These are phyloP conservation scores for Planococcus citri DNA, from an alignment of 1,140 invertebrate genomes.

Conservation along the genomic window DNA sequence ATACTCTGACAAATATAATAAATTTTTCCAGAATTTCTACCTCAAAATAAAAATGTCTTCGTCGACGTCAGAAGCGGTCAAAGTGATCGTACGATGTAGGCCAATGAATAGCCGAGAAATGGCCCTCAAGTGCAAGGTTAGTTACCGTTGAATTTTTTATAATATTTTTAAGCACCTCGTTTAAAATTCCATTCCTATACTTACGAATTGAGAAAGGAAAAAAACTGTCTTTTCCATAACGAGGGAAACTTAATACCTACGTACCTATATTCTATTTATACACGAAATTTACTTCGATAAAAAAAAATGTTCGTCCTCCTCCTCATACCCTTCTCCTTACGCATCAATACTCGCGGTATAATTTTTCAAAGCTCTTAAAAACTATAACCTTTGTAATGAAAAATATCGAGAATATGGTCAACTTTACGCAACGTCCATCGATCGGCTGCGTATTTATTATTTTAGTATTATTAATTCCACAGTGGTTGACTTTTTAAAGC, in stretches of 20 bases:
- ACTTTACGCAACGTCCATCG: not conserved
- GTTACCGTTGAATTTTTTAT: slow-evolving; percentile 9
- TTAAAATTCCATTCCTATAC: too few relatives aligned
- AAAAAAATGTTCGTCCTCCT: too few relatives aligned
- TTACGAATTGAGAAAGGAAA: too few relatives aligned
- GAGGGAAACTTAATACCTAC: too few relatives aligned
- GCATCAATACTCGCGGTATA: too few relatives aligned
- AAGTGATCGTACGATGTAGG: slow-evolving; percentile 81
- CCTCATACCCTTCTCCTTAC: too few relatives aligned
- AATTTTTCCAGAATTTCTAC: not conserved
- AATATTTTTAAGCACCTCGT: not conserved
- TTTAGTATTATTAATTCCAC: not conserved
- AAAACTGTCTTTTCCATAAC: too few relatives aligned
- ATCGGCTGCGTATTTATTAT: not conserved
- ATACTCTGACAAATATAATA: not conserved
- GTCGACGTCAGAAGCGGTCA: slow-evolving; percentile 60
- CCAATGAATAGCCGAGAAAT: slow-evolving; percentile 72
- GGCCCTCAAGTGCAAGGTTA: slow-evolving; percentile 55
- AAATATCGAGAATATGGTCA: not conserved
- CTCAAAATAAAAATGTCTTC: slow-evolving; percentile 9
- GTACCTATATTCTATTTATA: too few relatives aligned
- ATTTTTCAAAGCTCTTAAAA: too few relatives aligned
- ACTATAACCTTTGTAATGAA: not conserved
- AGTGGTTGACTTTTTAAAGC: not conserved
- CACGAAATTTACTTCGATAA: too few relatives aligned